A percentile compares a stretch with the other conserved stretches of the same genome.
Conservation (phyloP, 2,888 invertebrate genomes). For the Nemapogon koenigi region DNA sequence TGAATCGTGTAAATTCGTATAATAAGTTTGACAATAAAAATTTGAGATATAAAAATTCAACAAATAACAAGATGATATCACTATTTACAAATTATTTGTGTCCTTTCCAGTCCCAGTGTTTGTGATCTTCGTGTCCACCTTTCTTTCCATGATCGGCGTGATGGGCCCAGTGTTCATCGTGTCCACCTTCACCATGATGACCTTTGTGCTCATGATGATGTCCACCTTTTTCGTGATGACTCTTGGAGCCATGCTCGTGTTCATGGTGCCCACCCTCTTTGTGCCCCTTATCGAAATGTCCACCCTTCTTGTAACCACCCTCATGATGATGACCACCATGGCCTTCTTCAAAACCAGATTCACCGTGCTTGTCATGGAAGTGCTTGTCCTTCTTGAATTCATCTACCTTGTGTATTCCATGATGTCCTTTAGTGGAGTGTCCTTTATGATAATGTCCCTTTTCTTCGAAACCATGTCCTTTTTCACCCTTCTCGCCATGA, state of each 20-base stretch:
- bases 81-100: constrained; percentile 29
- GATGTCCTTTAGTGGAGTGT: constrained; percentile 84
- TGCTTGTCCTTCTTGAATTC: constrained; percentile 88
- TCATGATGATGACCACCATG: constrained; percentile 80
- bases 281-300: constrained; percentile 80
- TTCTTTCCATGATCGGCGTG: constrained; percentile 76
- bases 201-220: constrained; percentile 80
- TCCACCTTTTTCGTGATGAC: constrained; percentile 77
- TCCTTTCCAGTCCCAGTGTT: constrained; percentile 74
- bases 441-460: constrained; percentile 80
- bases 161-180: constrained; percentile 75
- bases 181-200: constrained; percentile 76
- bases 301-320: constrained; percentile 79
- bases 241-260: constrained; percentile 80
- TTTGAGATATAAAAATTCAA: constrained; percentile 8
- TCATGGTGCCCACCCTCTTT: constrained; percentile 77
- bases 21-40: constrained; percentile 1
- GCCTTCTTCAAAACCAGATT: constrained; percentile 79
- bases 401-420: constrained; percentile 83
- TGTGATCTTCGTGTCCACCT: constrained; percentile 78
- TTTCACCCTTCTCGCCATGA: constrained; percentile 70
- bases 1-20: neutral
- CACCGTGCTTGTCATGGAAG: constrained; percentile 86
- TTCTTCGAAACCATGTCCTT: constrained; percentile 60
- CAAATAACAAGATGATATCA: neutral